Base-by-base conservation (phyloP, 2,888 invertebrate species). In the Clistopyga incitator region DNA sequence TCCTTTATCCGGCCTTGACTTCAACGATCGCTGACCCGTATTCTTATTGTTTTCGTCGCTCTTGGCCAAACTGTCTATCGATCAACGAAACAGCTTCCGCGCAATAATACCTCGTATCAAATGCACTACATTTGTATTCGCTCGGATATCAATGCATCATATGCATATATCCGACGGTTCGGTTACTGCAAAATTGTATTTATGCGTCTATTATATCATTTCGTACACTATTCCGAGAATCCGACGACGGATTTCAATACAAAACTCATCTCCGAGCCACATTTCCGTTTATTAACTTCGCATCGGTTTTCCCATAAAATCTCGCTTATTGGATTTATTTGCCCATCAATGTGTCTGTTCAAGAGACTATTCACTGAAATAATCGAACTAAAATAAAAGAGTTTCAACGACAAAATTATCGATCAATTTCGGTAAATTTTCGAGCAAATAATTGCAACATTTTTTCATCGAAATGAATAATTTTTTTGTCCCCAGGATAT, bases 31-130 rank as follows among this genome's bases (percentile, higher is more conserved):
- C 20, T 2, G 1, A 42, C 4, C 42, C 20, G 20, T 4, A 34
- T 61, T 61, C 59, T 61, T 18, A 20, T 64, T 42, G 20, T 42
- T 64, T 18, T 64, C 64, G 64, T 20, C 20, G 42, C 10, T 42
- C 20, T 61, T 29, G 38, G 8, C 64, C 59, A n/a, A 59, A 34
- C 34, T 15, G n/a, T 59, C 59, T 15, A 59, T 59, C 59, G 59
- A 59, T 59, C 29, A 59, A 59, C 59, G 59, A 59, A 59, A 34
- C 13, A 59, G 59, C 59, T 59, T 59, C 13, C 29, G 29, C 59
- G 59, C 6, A 34, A 29, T 29, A 15, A 59, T 59, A 59, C 59
- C 34, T 29, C 59, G n/a, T 29, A 59, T 59, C 6, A 59, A 59
- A 59, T 59, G n/a, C 59, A n/a, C n/a, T 59, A 34, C 23, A 54